Base-by-base conservation (phyloP, 2,888 invertebrate species). In the Glyphotaelius pellucidus region DNA sequence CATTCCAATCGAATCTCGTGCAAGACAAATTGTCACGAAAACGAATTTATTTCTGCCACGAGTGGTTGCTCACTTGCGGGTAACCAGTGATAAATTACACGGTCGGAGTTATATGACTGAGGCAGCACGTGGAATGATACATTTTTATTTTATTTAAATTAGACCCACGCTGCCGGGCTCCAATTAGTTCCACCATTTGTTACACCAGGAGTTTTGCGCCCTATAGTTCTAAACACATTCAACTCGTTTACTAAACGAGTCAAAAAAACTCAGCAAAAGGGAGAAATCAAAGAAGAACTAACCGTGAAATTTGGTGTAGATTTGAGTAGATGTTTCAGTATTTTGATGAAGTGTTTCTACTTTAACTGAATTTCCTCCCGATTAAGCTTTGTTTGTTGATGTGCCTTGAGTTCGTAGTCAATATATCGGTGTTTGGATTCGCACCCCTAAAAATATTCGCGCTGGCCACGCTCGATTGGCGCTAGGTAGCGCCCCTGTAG, bases 361-460 rank as follows among this genome's bases (percentile, higher is more conserved):
- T 38, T 84, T 84, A n/a, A 38, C 4, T n/a, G 25, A 25, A 67
- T 89, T 89, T 38, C 88, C 79, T 25, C 9, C 19, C 80, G 88
- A 89, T 79, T 79, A 79, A 67, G 32, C 47, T 12, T 31, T 31
- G 88, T 67, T 35, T 79, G 88, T 87, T 87, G 67, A 67, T 67
- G 87, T 47, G 87, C 87, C 52, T 87, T 31, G 31, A 87, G 47
- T 42, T 47, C 2, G 88, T n/a, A 79, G 88, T 32, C 88, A 89
- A 89, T 89, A 89, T 80, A 14, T 89, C 89, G 89, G 80, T 80
- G 89, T 42, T 80, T 81, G 90, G 42, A 42, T 90, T 90, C 81
- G 90, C 90, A 81, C 90, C 90, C 67, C 90, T 81, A 90, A 90
- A 89, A 90, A 90, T 90, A 90, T 90, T 90, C 31, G 81, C 90